Percentiles rank a stretch among this genome's conserved stretches.
Conservation (phyloP, 2,113 vertebrate species). For the pig (Sus scrofa) region DNA sequence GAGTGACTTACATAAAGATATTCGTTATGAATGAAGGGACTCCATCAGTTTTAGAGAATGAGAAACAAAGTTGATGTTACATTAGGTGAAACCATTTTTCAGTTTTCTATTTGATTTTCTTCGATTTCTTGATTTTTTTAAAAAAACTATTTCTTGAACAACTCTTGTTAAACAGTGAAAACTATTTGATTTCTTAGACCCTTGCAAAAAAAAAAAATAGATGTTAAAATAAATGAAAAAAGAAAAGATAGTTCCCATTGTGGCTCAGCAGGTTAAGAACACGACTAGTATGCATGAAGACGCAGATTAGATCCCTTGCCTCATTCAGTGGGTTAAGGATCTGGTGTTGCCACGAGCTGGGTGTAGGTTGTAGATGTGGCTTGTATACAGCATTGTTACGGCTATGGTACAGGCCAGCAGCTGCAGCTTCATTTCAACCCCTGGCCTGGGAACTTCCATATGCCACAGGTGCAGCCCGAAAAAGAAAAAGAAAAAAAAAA, state of each 20-base stretch:
- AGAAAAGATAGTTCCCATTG: no score
- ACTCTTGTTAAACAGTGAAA: not conserved
- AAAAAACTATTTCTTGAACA: not conserved
- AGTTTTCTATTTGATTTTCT: conserved; percentile 14
- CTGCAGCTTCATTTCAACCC: no score
- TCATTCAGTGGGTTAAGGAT: no score
- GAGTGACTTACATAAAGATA: not conserved
- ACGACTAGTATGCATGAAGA: no score
- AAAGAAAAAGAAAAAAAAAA: not conserved
- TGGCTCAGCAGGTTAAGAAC: no score
- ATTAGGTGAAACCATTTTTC: not conserved
- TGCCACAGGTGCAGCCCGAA: no score
- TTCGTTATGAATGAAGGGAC: not conserved
- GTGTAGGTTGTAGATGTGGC: no score
- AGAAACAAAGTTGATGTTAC: not conserved
- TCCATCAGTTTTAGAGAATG: not conserved
- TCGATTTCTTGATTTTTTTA: conserved; percentile 15
- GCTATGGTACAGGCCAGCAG: no score
- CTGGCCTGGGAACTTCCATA: no score
- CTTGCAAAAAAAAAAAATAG: not conserved
- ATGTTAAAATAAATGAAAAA: not conserved
- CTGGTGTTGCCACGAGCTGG: no score
- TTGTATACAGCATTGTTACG: no score
- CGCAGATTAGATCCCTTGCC: no score
- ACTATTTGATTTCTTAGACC: not conserved